Base-by-base conservation (phyloP, 2,888 invertebrate genomes). In the Camptogramma bilineatum region DNA sequence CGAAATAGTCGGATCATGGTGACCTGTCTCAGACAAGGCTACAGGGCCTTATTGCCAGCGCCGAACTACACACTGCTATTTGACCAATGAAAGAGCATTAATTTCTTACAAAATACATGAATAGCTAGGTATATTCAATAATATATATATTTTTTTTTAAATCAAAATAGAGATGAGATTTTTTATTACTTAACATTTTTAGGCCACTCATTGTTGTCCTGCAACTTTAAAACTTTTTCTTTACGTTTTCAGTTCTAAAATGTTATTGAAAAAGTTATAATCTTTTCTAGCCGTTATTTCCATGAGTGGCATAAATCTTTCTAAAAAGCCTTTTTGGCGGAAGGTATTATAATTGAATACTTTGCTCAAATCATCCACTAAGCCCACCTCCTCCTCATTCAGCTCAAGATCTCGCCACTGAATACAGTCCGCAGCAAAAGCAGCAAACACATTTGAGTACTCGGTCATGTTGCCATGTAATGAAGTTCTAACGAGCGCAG, bases 391-490 rank as follows among this genome's bases (percentile, higher is more conserved):
- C 61, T 64, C 55, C 59, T 67, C 69, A 69, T 70, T 70, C 64
- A 64, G 56, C 46, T 42, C 42, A 44, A 64, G 62, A 64, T 64
- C 65, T 61, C 48, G 28, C 50, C 62, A 62, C 53, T 48, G 57
- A 66, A 62, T 66, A 69, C 69, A 64, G 68, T 69, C 64, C 51
- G 64, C 64, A 44, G 62, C 61, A 55, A 54, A 68, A 42, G 66
- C 50, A 56, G 65, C 69, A 69, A 70, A 72, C 68, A 68, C 61
- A 66, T 70, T 66, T 66, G 56, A 64, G 59, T 62, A 69, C 62
- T 63, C 68, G 64, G 61, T 63, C 63, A 55, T 72, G 65, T 68
- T 65, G 52, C 68, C 63, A 64, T 64, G 68, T 70, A 69, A 68
- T 72, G 70, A 70, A 68, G 55, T 66, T 66, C 66, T 70, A 66